phyloP scores from a whole-genome alignment of 2,888 invertebrate species.

The Tenthredo mesomela region DNA sequence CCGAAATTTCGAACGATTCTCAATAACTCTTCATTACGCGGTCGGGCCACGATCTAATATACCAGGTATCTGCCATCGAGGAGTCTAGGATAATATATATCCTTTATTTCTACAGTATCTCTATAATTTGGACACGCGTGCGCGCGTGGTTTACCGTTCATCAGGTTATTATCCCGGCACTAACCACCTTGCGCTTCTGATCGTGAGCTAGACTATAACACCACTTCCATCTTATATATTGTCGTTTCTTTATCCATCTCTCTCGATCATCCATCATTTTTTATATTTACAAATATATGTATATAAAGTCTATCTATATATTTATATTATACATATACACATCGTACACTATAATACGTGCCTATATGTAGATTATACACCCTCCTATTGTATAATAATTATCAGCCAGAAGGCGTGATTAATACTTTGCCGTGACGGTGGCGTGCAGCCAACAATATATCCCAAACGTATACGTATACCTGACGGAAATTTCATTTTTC shows the following conservation, averaged over 20 bases:
- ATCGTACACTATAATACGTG: no score
- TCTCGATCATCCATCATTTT: slow-evolving; percentile 30
- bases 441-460: slow-evolving; percentile 8
- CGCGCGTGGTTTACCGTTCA: slow-evolving; percentile 50
- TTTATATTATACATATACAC: background rate
- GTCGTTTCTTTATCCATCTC: slow-evolving; percentile 26
- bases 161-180: slow-evolving; percentile 44
- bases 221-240: background rate
- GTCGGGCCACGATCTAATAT: slow-evolving; percentile 6
- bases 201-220: background rate
- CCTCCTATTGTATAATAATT: slow-evolving; percentile 16
- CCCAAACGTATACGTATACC: background rate
- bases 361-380: background rate
- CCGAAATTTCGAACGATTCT: slow-evolving; percentile 44
- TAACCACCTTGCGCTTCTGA: slow-evolving; percentile 37
- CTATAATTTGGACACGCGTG: slow-evolving; percentile 54
- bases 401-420: slow-evolving; percentile 33
- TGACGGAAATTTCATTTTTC: background rate
- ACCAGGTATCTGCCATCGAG: background rate
- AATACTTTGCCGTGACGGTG: slow-evolving; percentile 33
- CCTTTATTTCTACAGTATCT: slow-evolving; percentile 11
- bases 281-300: background rate
- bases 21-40: slow-evolving; percentile 53
- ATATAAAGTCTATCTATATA: background rate
- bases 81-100: slow-evolving; percentile 43